Percentiles rank a stretch among this genome's conserved stretches.
Evolutionary conservation across 2,888 invertebrate genomes (phyloP).

Genomic region (Ormyrus nitidulus): DNA sequence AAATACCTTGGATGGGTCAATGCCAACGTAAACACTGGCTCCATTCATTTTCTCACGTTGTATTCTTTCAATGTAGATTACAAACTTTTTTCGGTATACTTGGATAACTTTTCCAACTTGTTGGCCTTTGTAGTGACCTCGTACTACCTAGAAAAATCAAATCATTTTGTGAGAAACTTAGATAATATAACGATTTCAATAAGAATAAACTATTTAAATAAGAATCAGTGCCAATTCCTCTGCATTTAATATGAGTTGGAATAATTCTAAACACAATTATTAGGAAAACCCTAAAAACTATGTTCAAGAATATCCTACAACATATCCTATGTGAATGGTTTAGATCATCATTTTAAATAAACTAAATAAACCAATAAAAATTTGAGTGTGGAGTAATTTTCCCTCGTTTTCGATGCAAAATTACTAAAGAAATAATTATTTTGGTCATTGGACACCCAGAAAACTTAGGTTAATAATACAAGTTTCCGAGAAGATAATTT

Average conservation of each 20-base stretch:
- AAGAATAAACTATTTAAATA: background rate
- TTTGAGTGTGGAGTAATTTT: too few species aligned
- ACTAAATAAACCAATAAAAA: constrained; percentile 27
- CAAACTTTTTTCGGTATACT: constrained; percentile 99
- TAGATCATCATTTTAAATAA: constrained; percentile 76
- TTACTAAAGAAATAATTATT: too few species aligned
- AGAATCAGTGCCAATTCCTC: constrained; percentile 61
- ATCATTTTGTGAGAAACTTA: background rate
- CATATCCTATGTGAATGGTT: constrained; percentile 78
- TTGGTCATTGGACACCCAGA: too few species aligned
- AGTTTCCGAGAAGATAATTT: too few species aligned
- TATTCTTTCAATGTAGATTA: constrained; percentile 98
- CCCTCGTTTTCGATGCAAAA: too few species aligned
- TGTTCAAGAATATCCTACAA: constrained; percentile 47
- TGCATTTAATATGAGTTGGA: constrained; percentile 56
- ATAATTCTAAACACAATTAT: constrained; percentile 39
- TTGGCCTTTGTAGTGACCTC: constrained; percentile 99
- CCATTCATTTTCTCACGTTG: constrained; percentile 99
- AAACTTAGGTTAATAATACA: too few species aligned
- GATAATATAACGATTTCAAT: background rate
- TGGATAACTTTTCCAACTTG: constrained; percentile 99
- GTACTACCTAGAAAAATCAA: constrained; percentile 82
- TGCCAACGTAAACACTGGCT: constrained; percentile 98
- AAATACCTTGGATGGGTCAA: constrained; percentile 96
- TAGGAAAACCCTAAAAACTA: constrained; percentile 60